Evolutionary conservation across 2,888 invertebrate species (phyloP).

Genomic region (Drosophila borborema): DNA sequence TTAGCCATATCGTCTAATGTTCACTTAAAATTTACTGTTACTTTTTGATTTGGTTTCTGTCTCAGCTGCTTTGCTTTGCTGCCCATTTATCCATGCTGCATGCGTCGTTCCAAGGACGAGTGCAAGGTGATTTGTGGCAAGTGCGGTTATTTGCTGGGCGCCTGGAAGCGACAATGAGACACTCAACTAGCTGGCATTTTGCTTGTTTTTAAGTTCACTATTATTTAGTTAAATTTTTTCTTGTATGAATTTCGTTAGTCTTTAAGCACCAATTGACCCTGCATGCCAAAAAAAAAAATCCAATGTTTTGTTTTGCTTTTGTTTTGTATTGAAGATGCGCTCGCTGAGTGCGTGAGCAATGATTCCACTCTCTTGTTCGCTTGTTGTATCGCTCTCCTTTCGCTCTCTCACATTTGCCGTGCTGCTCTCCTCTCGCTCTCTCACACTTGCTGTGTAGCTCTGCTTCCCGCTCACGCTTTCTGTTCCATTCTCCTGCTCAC

Average conservation of each 20-base stretch:
- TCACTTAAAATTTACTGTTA: background rate
- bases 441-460: background rate
- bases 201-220: conserved; percentile 13
- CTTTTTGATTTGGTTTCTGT: background rate
- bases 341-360: conserved; percentile 6
- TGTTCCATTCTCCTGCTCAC: background rate
- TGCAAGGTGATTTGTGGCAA: conserved; percentile 79
- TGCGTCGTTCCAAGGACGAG: conserved; percentile 62
- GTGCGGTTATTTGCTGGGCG: conserved; percentile 76
- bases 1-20: background rate
- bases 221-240: conserved; percentile 6
- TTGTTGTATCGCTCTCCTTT: background rate
- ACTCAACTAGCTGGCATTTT: conserved; percentile 14
- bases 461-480: background rate
- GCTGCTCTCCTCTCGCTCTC: background rate
- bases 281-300: conserved; percentile 14
- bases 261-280: conserved; percentile 53
- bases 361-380: background rate
- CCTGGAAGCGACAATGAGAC: conserved; percentile 70
- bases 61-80: conserved; percentile 74
- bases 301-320: conserved; percentile 18
- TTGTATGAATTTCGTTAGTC: conserved; percentile 14
- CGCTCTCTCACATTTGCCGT: background rate
- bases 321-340: conserved; percentile 30
- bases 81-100: conserved; percentile 73